Conservation (phyloP, 2,888 invertebrate genomes). For the Drosophila kanekoi region DNA sequence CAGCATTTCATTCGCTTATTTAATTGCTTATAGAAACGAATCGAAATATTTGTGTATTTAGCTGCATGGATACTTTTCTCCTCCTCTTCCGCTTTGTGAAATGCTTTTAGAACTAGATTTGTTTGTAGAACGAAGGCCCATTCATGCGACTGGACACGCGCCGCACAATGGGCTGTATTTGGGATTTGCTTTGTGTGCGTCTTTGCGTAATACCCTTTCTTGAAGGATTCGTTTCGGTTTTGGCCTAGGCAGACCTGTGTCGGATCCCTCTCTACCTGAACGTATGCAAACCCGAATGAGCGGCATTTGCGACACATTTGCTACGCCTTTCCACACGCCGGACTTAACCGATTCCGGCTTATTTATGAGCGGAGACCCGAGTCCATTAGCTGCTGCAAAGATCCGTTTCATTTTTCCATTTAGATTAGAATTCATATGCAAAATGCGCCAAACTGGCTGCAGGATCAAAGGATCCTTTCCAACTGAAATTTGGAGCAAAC, state of each 20-base stretch:
- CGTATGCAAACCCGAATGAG: conserved; percentile 6
- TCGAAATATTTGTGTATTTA: too few relatives aligned
- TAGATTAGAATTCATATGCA: background rate
- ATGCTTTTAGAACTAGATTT: too few relatives aligned
- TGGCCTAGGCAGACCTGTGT: conserved; percentile 4
- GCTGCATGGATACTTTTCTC: too few relatives aligned
- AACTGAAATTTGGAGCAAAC: conserved; percentile 37
- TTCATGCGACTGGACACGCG: conserved; percentile 30
- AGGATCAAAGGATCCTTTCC: background rate
- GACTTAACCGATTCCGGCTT: conserved; percentile 13
- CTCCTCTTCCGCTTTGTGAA: too few relatives aligned
- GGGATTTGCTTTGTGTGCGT: background rate
- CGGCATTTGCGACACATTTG: conserved; percentile 44
- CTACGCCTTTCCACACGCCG: conserved; percentile 38
- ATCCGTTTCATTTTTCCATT: background rate
- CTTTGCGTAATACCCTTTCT: conserved; percentile 38
- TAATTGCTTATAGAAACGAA: too few relatives aligned
- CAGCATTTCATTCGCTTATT: too few relatives aligned
- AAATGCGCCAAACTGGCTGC: background rate
- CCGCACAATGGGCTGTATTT: background rate
- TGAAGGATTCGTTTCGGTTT: conserved; percentile 37
- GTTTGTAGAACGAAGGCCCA: background rate
- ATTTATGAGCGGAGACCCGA: conserved; percentile 24
- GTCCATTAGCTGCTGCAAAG: conserved; percentile 12
- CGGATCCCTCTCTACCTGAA: background rate